Evolutionary conservation across 2,797 vertebrate species (phyloP).

Genomic region (Bradypus variegatus): DNA sequence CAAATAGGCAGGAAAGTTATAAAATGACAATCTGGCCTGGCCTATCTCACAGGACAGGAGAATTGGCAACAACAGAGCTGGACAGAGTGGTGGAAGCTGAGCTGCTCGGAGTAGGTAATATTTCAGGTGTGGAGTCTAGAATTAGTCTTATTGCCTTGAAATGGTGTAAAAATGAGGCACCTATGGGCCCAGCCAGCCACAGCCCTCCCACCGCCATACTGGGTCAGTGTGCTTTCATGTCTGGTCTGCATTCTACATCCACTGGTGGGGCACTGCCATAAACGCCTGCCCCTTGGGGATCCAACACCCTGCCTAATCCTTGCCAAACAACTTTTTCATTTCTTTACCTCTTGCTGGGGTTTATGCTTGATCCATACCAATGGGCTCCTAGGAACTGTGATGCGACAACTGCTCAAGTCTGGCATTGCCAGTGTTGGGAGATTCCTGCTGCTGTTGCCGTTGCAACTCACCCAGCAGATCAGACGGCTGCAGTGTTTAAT

Average conservation of each 20-base stretch:
- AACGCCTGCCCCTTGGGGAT: not conserved
- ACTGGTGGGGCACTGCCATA: not conserved
- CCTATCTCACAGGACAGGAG: constrained; percentile 10
- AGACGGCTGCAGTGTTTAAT: not conserved
- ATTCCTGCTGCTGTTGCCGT: not conserved
- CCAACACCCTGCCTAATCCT: not conserved
- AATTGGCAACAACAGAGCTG: not conserved
- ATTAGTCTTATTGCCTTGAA: not conserved
- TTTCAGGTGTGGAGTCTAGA: not conserved
- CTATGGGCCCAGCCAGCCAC: not conserved
- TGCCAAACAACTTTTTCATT: not conserved
- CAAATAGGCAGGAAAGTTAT: not conserved
- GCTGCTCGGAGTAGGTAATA: not conserved
- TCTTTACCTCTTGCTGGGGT: not conserved
- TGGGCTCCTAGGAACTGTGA: not conserved
- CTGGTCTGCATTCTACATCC: not conserved
- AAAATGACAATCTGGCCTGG: not conserved
- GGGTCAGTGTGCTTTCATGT: not conserved
- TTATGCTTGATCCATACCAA: not conserved
- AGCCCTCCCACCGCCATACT: not conserved
- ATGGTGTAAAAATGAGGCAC: not conserved
- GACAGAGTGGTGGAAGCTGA: not conserved
- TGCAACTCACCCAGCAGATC: not conserved
- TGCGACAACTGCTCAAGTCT: not conserved
- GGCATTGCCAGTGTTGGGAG: not conserved